Evolutionary conservation across 30 jellyfish, hydroid and myxozoan genomes (phyloP), one percentile per base, ranked within the genome.

Genomic region (Chrysaora quinquecirrha): DNA sequence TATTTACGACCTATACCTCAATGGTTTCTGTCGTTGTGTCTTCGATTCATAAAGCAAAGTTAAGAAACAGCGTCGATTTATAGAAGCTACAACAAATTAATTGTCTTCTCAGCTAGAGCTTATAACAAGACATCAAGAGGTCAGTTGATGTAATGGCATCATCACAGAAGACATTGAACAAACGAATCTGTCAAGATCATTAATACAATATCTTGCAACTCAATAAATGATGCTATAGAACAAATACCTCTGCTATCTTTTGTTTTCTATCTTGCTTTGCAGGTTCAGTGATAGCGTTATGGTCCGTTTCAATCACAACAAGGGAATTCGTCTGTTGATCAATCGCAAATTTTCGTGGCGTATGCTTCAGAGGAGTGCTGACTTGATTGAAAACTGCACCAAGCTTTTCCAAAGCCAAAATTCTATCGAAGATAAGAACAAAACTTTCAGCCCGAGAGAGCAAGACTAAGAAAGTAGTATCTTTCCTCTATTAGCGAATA

Each of bases 341-440:
- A 35, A 95, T 73, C 35, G 96, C 85, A 63, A 95, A 88, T 78
- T 95, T 95, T 18, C 99, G 78, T 24, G 99, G 99, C 3, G 99
- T 95, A 63, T 72, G 87, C 70, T 82, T 81, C 82, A 95, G 64
- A 9, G 98, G 97, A 24, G 96, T 88, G 67, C 96, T 85, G 11
- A 86, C 83, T 79, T 95, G 97, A 67, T 95, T 89, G 85, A 95
- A 95, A n/a, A 90, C 99, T 0, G 97, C 97, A 28, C 99, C 99
- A 28, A 95, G 90, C 60, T 95, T 95, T 46, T 95, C 99, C 34
- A 89, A 71, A 0, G 97, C 97, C 79, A 95, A 69, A 85, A 95
- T 95, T 85, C 97, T 90, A 47, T 9, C 9, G 29, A 62, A 28
- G n/a, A 43, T 31, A 49, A n/a, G 25, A 28, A 34, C 10, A 14